Percentiles rank a stretch among this genome's conserved stretches.
phyloP scores from a whole-genome alignment of 2,888 invertebrate genomes.

The Pecten maximus region DNA sequence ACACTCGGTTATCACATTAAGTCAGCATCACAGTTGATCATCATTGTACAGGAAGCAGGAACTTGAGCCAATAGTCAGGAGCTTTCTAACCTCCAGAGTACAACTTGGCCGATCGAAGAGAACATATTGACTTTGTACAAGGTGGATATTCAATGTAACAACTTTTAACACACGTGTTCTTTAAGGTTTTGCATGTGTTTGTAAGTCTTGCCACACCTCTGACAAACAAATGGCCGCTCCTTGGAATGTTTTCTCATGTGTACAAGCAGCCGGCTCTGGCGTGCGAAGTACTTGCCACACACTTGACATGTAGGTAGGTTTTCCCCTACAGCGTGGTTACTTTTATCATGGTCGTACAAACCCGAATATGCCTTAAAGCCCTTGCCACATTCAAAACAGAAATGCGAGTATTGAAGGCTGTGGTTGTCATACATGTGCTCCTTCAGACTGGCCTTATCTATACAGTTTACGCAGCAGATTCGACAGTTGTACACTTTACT shows the following conservation, averaged over 20 bases:
- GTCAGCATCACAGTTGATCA: no score
- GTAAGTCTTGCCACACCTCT: slow-evolving; percentile 49
- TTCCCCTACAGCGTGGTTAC: slow-evolving; percentile 45
- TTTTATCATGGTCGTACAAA: slow-evolving; percentile 36
- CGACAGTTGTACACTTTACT: slow-evolving; percentile 18
- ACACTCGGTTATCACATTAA: no score
- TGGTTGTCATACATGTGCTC: not conserved
- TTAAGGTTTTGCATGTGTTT: slow-evolving; percentile 51
- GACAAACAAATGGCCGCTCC: slow-evolving; percentile 44
- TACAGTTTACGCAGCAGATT: not conserved
- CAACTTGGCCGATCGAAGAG: not conserved
- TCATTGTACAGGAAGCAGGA: no score
- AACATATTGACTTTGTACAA: not conserved
- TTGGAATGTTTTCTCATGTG: slow-evolving; percentile 48
- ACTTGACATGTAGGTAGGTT: slow-evolving; percentile 42
- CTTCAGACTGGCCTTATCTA: not conserved
- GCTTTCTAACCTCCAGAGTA: no score
- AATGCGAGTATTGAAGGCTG: not conserved
- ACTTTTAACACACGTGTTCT: slow-evolving; percentile 35
- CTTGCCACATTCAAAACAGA: slow-evolving; percentile 32
- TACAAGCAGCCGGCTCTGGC: slow-evolving; percentile 41
- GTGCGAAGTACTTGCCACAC: slow-evolving; percentile 47
- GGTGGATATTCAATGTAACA: not conserved
- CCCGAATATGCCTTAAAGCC: not conserved
- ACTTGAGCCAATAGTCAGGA: no score